Conservation (phyloP, 2,113 vertebrate genomes). For the Fregata magnificens region DNA sequence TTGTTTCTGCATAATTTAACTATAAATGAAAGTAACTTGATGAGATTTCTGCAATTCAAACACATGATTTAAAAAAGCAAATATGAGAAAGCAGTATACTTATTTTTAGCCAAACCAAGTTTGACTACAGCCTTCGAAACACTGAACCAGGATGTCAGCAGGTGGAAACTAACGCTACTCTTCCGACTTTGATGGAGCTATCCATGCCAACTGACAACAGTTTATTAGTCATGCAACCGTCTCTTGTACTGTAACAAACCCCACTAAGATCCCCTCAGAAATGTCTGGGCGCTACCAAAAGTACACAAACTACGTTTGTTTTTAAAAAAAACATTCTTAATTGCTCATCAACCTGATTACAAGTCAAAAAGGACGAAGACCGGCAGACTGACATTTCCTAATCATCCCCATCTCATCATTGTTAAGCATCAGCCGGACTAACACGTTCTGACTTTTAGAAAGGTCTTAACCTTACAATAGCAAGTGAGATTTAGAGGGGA, state of each 20-base stretch:
- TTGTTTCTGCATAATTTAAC: slow-evolving; percentile 95
- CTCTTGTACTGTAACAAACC: slow-evolving; percentile 12
- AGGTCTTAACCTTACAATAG: neutral
- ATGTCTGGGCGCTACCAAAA: neutral
- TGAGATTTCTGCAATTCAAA: slow-evolving; percentile 50
- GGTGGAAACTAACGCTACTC: neutral
- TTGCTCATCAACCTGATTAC: neutral
- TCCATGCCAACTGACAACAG: neutral
- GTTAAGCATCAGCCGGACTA: neutral
- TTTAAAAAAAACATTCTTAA: neutral
- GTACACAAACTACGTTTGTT: neutral
- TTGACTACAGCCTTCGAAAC: neutral
- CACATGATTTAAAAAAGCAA: neutral
- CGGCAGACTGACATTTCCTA: neutral
- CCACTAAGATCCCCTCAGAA: neutral
- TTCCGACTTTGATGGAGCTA: neutral
- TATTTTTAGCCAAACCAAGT: neutral
- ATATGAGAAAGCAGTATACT: neutral
- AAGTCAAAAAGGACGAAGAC: neutral
- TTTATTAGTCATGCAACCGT: neutral
- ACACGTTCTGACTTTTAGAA: neutral
- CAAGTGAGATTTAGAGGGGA: neutral
- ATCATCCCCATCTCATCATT: neutral
- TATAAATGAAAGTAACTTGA: slow-evolving; percentile 67
- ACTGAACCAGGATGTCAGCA: neutral